Evolutionary conservation across 2,888 invertebrate species (phyloP).

Genomic region (Acanthoscelides obtectus): DNA sequence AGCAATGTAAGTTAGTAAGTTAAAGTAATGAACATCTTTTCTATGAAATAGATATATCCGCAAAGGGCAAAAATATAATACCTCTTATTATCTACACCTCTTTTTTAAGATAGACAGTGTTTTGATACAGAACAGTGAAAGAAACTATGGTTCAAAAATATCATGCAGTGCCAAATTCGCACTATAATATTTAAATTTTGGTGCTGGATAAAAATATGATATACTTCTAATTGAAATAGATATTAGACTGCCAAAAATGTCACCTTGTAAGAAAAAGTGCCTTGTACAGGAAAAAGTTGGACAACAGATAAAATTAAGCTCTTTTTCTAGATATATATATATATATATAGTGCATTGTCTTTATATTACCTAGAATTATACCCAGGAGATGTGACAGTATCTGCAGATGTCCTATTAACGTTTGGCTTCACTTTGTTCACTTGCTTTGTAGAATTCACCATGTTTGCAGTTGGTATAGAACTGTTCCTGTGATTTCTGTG

Average conservation of each 20-base stretch:
- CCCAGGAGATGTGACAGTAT: constrained; percentile 65
- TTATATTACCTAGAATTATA: constrained; percentile 58
- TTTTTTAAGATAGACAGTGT: neutral
- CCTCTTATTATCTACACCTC: neutral
- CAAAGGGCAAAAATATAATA: neutral
- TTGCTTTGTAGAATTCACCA: constrained; percentile 75
- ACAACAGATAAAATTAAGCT: neutral
- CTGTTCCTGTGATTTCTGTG: constrained; percentile 71
- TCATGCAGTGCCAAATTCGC: constrained; percentile 17
- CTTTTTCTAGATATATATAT: neutral
- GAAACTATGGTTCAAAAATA: constrained; percentile 5
- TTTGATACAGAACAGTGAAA: neutral
- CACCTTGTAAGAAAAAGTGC: neutral
- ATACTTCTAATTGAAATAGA: neutral
- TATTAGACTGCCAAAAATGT: neutral
- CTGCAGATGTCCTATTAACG: constrained; percentile 71
- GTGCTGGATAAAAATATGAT: neutral
- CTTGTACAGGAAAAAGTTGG: neutral
- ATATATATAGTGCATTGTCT: neutral
- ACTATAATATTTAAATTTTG: constrained; percentile 1
- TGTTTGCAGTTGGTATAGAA: constrained; percentile 60
- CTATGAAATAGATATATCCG: neutral
- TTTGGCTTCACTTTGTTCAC: constrained; percentile 88
- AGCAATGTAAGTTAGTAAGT: too few relatives aligned
- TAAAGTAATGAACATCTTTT: neutral